Evolutionary conservation across 2,797 vertebrate species (phyloP), one percentile per base, ranked within the genome.

Genomic region (Malacoctenus gilli): DNA sequence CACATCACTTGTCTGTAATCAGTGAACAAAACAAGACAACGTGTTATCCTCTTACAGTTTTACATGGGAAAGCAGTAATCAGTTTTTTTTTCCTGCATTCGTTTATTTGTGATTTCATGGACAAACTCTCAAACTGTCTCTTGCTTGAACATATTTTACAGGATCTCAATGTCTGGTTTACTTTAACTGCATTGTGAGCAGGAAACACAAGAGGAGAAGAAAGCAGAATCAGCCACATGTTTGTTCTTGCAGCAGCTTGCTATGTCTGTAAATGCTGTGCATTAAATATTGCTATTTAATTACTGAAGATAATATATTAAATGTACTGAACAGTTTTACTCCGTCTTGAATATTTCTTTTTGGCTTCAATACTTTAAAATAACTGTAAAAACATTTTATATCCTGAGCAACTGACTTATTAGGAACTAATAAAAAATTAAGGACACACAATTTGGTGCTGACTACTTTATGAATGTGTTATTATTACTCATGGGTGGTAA

Each of bases 231-330:
- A 39, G 15, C 43, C 22, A 47, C 11, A 59, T 1, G 36, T 14
- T 3, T 22, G 16, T 43, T 50, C 18, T 55, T 46, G 63, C 20
- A 25, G 23, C 12, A 44, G 31, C 15, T n/a, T 25, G 56, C 53
- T 43, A 48, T 55, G 28, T 58, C 35, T 74, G 56, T 78, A 79
- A 77, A 84, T 80, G 82, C 80, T 79, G 59, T 82, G 68, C 36
- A 52, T 68, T 84, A 3, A 69, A 66, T 66, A 51, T 73, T 75
- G 49, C 38, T 75, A 65, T 83, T 78, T 72, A 79, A 83, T 82
- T 68, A 75, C 63, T 84, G 65, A 80, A 83, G 16, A 47, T 0
- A 75, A 68, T 80, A 34, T 37, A 22, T 67, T 39, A 58, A 80
- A 67, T 48, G 8, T 44, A 25, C 12, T 2, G 1, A 37, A 9